phyloP scores from a whole-genome alignment of 92 coral and sea anemone genomes.

The Epizoanthus fatuus region DNA sequence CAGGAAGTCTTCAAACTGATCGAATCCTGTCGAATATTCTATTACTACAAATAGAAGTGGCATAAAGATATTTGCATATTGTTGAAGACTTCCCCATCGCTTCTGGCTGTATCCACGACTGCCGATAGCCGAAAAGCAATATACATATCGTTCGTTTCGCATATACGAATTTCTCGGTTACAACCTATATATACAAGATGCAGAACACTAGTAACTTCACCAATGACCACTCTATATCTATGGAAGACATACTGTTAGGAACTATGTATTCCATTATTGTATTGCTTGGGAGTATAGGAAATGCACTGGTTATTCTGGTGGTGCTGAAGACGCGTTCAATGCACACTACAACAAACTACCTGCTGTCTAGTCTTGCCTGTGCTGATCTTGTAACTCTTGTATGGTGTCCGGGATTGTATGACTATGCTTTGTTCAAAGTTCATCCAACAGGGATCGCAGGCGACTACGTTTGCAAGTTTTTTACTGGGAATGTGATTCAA shows the following conservation, averaged over 20 bases:
- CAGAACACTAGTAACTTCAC: neutral
- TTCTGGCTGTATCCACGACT: neutral
- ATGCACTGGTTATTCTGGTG: slow-evolving; percentile 47
- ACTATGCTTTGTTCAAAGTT: slow-evolving; percentile 38
- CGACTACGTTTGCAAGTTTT: slow-evolving; percentile 61
- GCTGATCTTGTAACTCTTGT: slow-evolving; percentile 56
- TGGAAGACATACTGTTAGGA: slow-evolving; percentile 38
- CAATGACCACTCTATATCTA: neutral
- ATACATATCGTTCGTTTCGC: neutral
- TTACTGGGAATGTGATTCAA: slow-evolving; percentile 62
- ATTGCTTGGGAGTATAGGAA: slow-evolving; percentile 50
- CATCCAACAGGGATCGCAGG: slow-evolving; percentile 40
- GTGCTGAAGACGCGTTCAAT: slow-evolving; percentile 40
- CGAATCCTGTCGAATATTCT: too few species aligned
- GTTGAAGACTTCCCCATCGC: too few species aligned
- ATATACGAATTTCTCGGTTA: too few species aligned
- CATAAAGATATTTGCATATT: too few species aligned
- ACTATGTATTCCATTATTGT: slow-evolving; percentile 44
- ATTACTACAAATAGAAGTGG: too few species aligned
- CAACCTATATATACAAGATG: neutral
- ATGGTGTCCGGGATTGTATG: slow-evolving; percentile 66
- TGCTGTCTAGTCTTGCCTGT: slow-evolving; percentile 57
- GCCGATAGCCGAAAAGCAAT: neutral
- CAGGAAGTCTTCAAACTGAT: too few species aligned
- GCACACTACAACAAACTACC: slow-evolving; percentile 69